Conservation (phyloP, 2,113 vertebrate species). For the Eublepharis macularius region DNA sequence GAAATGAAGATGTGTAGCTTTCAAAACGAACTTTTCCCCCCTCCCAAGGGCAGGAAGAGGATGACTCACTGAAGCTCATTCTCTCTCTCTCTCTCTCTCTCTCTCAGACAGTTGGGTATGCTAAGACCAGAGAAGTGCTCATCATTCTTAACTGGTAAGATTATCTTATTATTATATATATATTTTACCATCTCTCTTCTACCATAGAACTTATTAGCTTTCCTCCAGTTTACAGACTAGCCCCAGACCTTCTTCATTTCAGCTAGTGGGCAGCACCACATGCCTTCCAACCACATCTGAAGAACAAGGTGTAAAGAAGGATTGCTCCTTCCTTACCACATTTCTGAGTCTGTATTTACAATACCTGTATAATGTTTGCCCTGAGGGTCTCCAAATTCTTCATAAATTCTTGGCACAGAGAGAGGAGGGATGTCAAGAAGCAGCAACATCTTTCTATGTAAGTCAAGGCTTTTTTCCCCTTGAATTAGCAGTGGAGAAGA, state of each 20-base stretch:
- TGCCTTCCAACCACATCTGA: no score
- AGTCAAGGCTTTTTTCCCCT: conserved; percentile 9
- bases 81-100: neutral
- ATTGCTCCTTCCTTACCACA: neutral
- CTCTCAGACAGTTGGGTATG: neutral
- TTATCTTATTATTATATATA: no score
- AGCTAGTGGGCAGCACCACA: no score
- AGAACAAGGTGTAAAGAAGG: no score
- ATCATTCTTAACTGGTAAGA: conserved; percentile 58
- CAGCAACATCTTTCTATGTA: neutral
- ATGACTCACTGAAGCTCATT: conserved; percentile 18
- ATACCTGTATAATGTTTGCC: rapidly evolving
- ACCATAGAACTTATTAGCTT: no score
- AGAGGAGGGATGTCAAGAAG: neutral
- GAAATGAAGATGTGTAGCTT: conserved; percentile 49
- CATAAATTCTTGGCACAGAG: neutral
- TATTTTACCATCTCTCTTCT: no score
- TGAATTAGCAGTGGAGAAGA: neutral
- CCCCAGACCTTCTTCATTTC: no score
- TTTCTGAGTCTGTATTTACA: neutral
- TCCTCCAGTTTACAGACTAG: no score
- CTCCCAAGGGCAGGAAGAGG: neutral
- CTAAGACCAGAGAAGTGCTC: neutral
- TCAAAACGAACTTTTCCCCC: conserved; percentile 12
- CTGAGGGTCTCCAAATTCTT: neutral